phyloP scores from a whole-genome alignment of 2,797 vertebrate species.

The Siniperca undulata region DNA sequence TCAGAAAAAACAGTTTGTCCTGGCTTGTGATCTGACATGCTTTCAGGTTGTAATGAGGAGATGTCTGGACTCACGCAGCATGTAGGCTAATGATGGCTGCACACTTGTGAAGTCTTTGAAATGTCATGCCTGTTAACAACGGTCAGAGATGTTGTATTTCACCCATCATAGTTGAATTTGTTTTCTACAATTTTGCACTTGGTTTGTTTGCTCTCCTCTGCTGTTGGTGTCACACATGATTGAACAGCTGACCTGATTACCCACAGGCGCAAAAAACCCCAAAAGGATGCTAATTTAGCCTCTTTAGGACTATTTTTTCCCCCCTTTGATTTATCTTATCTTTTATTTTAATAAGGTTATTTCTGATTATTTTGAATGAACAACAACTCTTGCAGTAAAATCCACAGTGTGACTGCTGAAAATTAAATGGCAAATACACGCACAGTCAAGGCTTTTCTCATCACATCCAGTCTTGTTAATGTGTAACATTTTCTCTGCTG shows the following conservation, averaged over 20 bases:
- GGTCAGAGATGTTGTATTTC: conserved; percentile 32
- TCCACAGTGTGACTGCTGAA: conserved; percentile 19
- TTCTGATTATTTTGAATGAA: conserved; percentile 14
- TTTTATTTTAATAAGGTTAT: not conserved
- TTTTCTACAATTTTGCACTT: conserved; percentile 17
- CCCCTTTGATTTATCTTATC: conserved; percentile 3
- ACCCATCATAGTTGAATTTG: conserved; percentile 15
- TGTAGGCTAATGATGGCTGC: conserved; percentile 36
- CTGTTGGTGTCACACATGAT: conserved; percentile 63
- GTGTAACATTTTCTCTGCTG: conserved; percentile 52
- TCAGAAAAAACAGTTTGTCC: conserved; percentile 19
- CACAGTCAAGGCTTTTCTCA: conserved; percentile 46
- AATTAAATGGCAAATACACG: conserved; percentile 19
- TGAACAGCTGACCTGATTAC: conserved; percentile 74
- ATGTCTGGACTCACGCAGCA: conserved; percentile 14
- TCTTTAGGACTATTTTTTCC: not conserved
- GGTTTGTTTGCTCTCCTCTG: conserved; percentile 40
- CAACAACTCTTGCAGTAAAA: conserved; percentile 6
- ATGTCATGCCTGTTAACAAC: conserved; percentile 27
- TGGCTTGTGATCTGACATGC: conserved; percentile 36
- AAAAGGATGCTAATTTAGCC: conserved; percentile 27
- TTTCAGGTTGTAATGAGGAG: conserved; percentile 25
- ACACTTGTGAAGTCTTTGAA: conserved; percentile 32
- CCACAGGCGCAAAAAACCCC: conserved; percentile 51
- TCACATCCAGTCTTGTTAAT: conserved; percentile 53